A percentile compares a stretch with the other conserved stretches of the same genome.
These are phyloP conservation scores for Acanthosoma haemorrhoidale DNA, from an alignment of 2,888 invertebrate genomes.

Conservation along the genomic window DNA sequence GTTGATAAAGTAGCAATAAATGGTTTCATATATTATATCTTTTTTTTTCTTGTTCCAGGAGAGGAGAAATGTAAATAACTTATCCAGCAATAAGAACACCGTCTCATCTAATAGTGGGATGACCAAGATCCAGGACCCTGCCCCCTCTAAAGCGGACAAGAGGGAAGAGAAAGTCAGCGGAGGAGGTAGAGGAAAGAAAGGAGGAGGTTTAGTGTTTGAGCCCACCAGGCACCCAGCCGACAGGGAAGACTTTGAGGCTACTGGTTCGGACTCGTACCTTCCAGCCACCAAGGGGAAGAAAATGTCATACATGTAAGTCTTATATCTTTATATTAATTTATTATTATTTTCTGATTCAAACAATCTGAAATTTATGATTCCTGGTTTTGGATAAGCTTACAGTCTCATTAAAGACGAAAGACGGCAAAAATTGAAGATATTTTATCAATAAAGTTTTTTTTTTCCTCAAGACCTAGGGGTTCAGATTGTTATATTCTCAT, in stretches of 20 bases:
- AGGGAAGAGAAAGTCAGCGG: conserved; percentile 16
- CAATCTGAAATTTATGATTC: no score
- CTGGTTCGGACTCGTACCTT: conserved; percentile 58
- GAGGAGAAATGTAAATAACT: conserved; percentile 31
- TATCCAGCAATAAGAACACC: neutral
- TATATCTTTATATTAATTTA: neutral
- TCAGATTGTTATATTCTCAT: no score
- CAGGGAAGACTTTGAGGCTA: conserved; percentile 66
- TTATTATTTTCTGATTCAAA: neutral
- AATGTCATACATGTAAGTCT: conserved; percentile 44
- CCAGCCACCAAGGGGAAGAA: conserved; percentile 45
- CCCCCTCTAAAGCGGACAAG: conserved; percentile 3
- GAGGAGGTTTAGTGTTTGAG: conserved; percentile 61
- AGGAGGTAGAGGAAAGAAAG: conserved; percentile 40
- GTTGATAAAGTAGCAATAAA: no score
- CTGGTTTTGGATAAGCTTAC: no score
- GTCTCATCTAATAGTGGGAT: neutral
- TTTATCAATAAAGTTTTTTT: no score
- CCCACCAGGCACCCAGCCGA: conserved; percentile 66
- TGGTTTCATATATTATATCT: no score
- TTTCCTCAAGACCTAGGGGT: no score
- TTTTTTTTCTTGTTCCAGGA: conserved; percentile 27
- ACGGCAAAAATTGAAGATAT: no score
- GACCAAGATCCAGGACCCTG: neutral
- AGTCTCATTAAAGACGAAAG: no score